Evolutionary conservation across 2,888 invertebrate genomes (phyloP), one percentile per base, ranked within the genome.

Genomic region (Athalia cordata): DNA sequence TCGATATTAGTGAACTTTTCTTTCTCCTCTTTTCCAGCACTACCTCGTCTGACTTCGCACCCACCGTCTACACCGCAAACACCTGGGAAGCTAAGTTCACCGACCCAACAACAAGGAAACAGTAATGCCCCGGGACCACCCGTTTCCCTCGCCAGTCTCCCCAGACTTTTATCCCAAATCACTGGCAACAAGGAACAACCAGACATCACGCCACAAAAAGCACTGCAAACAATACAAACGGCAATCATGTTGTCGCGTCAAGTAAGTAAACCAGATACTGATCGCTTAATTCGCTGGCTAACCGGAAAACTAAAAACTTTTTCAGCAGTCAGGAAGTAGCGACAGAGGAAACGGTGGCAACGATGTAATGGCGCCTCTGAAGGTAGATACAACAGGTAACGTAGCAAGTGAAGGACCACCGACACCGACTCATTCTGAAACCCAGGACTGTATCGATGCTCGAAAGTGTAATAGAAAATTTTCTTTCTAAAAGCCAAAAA

Each of bases 401-500:
- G 83, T 84, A 62, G 84, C 89, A 77, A 88, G 87, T 82, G 94
- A 94, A 82, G 94, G 94, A 74, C 94, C 95, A 84, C 95, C 95
- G 68, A 95, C 95, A 82, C 95, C 95, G n/a, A 95, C 95, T 83
- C 95, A 95, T 91, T 95, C 95, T 83, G 93, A 95, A 92, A 94
- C 93, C 89, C 93, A 93, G 86, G 93, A 93, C 88, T 92, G 93
- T 88, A 90, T 92, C 79, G 92, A 93, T 84, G 93, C 92, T 84
- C 91, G 93, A 85, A 94, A 94, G 91, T 91, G 94, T 95, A 91
- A 92, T 92, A 47, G 49, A 8, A 59, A 72, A 72, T 55, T 15
- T 15, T 49, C n/a, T 66, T 49, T 66, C 13, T 3, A 7, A n/a
- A 49, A 49, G 5, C 3, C 0, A n/a, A 8, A 49, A 66, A 29